Conservation (phyloP, 2,888 invertebrate species). For the Epirrhoe alternata region DNA sequence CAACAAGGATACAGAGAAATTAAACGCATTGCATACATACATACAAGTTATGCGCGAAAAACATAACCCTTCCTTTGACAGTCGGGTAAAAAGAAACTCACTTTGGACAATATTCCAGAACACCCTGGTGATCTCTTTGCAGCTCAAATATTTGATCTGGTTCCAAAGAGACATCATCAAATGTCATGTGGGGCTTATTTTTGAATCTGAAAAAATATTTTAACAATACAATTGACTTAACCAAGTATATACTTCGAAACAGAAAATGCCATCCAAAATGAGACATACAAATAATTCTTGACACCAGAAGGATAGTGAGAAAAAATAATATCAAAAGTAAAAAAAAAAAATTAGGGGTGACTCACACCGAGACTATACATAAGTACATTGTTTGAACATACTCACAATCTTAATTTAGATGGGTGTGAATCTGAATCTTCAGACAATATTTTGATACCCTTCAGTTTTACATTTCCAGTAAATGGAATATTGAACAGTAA, state of each 20-base stretch:
- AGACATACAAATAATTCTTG: too few species aligned
- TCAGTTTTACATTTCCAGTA: conserved; percentile 97
- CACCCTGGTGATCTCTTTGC: conserved; percentile 90
- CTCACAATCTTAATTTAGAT: conserved; percentile 93
- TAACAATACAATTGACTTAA: not conserved
- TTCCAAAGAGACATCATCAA: conserved; percentile 91
- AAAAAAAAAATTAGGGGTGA: too few species aligned
- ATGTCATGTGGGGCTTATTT: conserved; percentile 97
- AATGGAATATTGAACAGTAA: conserved; percentile 98
- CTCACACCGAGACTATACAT: too few species aligned
- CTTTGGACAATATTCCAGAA: conserved; percentile 96
- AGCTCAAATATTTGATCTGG: conserved; percentile 97
- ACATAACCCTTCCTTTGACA: too few species aligned
- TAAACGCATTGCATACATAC: too few species aligned
- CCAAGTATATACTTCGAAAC: too few species aligned
- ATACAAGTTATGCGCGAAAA: too few species aligned
- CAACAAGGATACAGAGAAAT: too few species aligned
- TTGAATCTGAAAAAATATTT: conserved; percentile 88
- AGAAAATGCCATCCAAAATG: too few species aligned
- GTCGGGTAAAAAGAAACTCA: conserved; percentile 72
- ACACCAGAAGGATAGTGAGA: too few species aligned
- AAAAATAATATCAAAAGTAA: too few species aligned
- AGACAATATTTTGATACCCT: conserved; percentile 96
- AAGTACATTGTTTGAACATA: conserved; percentile 44
- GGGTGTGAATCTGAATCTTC: conserved; percentile 95